Evolutionary conservation across 2,113 vertebrate species (phyloP).

Genomic region (Quiscalus mexicanus): DNA sequence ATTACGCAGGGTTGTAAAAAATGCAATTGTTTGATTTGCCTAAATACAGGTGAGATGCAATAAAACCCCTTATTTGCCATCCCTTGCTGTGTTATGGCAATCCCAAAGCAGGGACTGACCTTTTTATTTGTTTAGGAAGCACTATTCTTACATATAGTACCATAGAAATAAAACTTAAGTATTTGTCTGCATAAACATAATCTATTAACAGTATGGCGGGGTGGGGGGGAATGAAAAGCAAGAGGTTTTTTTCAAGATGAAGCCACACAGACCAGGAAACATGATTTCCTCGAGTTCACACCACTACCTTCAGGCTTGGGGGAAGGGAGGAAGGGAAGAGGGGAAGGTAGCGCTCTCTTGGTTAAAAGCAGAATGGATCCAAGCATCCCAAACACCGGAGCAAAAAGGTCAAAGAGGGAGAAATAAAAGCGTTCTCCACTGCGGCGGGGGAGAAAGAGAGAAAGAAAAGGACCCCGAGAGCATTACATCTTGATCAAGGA

Average conservation of each 20-base stretch:
- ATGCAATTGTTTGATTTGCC: conserved; percentile 64
- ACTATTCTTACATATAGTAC: not conserved
- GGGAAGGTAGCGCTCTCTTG: accelerated
- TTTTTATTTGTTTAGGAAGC: conserved; percentile 32
- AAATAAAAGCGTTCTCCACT: not conserved
- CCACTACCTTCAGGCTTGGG: not conserved
- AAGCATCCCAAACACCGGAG: accelerated
- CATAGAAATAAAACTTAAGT: conserved; percentile 31
- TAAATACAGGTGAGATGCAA: conserved; percentile 66
- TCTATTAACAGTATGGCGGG: not conserved
- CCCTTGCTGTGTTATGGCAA: conserved; percentile 51
- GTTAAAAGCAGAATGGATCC: not conserved
- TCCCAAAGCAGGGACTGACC: conserved; percentile 26
- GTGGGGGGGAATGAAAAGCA: not conserved
- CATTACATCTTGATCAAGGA: conserved; percentile 97
- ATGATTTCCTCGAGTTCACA: not conserved
- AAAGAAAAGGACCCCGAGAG: conserved; percentile 53
- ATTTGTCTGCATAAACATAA: not conserved
- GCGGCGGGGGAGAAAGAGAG: not conserved
- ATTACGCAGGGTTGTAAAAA: conserved; percentile 58
- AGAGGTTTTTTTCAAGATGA: not conserved
- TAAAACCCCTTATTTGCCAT: conserved; percentile 50
- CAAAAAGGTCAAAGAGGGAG: conserved; percentile 39
- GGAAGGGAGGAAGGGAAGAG: not conserved
- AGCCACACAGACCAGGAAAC: not conserved